Percentiles rank a stretch among this genome's conserved stretches.
These are phyloP conservation scores for Caretta caretta DNA, from an alignment of 2,113 vertebrate genomes.

Conservation along the genomic window DNA sequence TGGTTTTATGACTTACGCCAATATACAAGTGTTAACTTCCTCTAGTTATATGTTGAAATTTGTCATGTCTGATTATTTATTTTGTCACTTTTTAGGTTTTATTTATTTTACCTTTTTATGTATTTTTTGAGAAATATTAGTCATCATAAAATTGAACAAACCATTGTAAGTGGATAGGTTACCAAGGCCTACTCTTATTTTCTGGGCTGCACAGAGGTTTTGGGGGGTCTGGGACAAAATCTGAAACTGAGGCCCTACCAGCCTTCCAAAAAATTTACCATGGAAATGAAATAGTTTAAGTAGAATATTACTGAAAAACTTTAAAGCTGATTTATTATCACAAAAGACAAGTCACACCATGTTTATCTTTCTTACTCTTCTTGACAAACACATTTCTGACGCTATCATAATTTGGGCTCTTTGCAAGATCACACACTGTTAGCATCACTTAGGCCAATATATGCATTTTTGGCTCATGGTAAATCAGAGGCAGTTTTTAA, in stretches of 20 bases:
- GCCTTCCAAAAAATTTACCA: background rate
- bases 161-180: background rate
- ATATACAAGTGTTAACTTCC: background rate
- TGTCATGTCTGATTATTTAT: background rate
- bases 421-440: too few relatives aligned
- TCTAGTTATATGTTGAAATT: background rate
- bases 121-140: background rate
- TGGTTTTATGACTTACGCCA: background rate
- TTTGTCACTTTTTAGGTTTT: background rate
- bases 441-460: too few relatives aligned
- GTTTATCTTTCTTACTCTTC: background rate
- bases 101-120: background rate
- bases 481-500: too few relatives aligned
- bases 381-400: too few relatives aligned
- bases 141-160: background rate
- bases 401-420: too few relatives aligned
- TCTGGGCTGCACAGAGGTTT: too few relatives aligned
- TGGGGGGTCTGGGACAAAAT: too few relatives aligned
- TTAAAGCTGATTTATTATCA: background rate
- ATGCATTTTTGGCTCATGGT: too few relatives aligned
- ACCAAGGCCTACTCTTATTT: background rate
- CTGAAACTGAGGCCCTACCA: background rate
- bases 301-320: too few relatives aligned
- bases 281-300: background rate
- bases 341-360: background rate